Conservation (phyloP, 2,797 vertebrate species). For the Mus caroli region DNA sequence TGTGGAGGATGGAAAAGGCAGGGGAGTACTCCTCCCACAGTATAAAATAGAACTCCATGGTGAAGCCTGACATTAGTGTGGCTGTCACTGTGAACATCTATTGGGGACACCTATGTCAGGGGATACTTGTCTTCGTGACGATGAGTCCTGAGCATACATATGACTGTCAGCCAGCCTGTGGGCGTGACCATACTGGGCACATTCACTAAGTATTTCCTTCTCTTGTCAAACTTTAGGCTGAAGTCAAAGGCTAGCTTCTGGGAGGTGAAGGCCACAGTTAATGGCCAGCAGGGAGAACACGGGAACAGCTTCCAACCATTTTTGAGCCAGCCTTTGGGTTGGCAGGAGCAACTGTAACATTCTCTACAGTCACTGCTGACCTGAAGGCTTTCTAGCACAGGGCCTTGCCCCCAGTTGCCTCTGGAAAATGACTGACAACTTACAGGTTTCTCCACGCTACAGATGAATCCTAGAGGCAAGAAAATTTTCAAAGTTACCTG, state of each 20-base stretch:
- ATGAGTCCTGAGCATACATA: neutral
- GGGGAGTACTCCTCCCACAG: neutral
- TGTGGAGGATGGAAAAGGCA: neutral
- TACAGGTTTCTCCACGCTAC: neutral
- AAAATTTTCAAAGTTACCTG: slow-evolving; percentile 61
- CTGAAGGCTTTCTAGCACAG: neutral
- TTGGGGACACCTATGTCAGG: neutral
- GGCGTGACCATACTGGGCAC: neutral
- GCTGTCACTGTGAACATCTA: neutral
- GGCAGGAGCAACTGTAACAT: neutral
- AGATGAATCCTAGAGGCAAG: slow-evolving; percentile 44
- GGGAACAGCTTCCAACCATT: neutral
- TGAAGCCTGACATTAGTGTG: neutral
- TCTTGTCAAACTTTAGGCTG: neutral
- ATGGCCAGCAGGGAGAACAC: neutral
- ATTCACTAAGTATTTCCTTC: neutral
- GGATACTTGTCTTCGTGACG: neutral
- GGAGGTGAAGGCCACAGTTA: neutral
- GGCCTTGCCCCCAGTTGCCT: neutral
- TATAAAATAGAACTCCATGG: neutral
- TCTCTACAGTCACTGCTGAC: neutral
- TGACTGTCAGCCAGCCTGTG: neutral
- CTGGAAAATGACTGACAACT: slow-evolving; percentile 58
- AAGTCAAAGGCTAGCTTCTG: neutral
- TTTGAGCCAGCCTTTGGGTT: neutral